These are phyloP conservation scores for Bergia puertoricense DNA, from an alignment of 92 coral and sea anemone genomes.

Conservation along the genomic window DNA sequence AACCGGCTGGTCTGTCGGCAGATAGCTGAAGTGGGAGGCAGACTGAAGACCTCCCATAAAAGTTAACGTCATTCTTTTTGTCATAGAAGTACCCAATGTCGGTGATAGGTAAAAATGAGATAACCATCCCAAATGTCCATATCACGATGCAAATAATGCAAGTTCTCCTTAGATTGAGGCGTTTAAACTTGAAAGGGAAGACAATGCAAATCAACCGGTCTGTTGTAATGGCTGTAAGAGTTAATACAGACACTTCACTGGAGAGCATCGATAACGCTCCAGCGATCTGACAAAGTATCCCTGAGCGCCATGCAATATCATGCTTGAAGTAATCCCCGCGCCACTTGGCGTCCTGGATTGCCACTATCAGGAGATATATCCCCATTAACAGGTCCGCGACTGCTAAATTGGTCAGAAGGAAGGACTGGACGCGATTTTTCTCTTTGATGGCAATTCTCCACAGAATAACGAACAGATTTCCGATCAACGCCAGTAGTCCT, in stretches of 20 bases:
- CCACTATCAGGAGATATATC: conserved; percentile 57
- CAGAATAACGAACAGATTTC: conserved; percentile 48
- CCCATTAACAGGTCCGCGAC: conserved; percentile 70
- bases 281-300: conserved; percentile 45
- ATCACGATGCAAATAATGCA: conserved; percentile 1
- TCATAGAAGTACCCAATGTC: conserved; percentile 47
- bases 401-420: conserved; percentile 60
- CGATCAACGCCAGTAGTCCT: conserved; percentile 52
- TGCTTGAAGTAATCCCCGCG: conserved; percentile 56
- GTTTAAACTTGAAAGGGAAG: conserved; percentile 38
- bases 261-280: conserved; percentile 58
- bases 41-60: conserved; percentile 63
- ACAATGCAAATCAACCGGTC: conserved; percentile 60
- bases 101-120: conserved; percentile 42
- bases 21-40: conserved; percentile 63
- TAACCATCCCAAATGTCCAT: conserved; percentile 43
- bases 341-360: conserved; percentile 47
- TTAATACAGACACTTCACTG: conserved; percentile 55
- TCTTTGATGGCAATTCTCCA: conserved; percentile 36
- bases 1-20: conserved; percentile 52
- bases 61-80: conserved; percentile 17
- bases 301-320: conserved; percentile 52
- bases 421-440: conserved; percentile 50
- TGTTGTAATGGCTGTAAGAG: conserved; percentile 54
- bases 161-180: conserved; percentile 31